Percentiles rank a stretch among this genome's conserved stretches.
These are phyloP conservation scores for Drosophila longiperda DNA, from an alignment of 2,888 invertebrate genomes.

Conservation along the genomic window DNA sequence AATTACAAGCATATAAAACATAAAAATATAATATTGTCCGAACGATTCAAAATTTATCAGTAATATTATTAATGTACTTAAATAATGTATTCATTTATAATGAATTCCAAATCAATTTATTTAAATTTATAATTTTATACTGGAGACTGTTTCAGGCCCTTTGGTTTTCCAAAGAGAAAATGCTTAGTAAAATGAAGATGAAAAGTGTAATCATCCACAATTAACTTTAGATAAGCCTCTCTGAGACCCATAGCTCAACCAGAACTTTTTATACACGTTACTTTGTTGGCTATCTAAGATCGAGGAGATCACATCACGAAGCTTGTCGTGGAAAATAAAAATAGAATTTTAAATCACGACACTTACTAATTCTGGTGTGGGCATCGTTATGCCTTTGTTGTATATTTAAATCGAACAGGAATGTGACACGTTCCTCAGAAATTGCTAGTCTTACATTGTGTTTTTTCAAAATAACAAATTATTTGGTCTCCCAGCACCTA, in stretches of 20 bases:
- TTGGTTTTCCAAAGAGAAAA: not conserved
- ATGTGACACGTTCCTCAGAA: not conserved
- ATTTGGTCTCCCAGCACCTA: not conserved
- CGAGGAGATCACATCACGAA: slow-evolving; percentile 5
- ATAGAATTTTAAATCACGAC: slow-evolving; percentile 21
- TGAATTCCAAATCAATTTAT: not conserved
- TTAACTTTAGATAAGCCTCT: not conserved
- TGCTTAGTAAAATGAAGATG: not conserved
- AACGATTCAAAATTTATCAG: not conserved
- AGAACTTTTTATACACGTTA: not conserved
- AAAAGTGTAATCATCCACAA: slow-evolving; percentile 1
- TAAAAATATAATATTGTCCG: not conserved
- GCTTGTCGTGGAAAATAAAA: not conserved
- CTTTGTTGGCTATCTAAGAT: slow-evolving; percentile 15
- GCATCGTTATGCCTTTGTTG: slow-evolving; percentile 4
- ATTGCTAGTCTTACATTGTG: too few relatives aligned
- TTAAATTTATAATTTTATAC: not conserved
- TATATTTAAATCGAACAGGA: not conserved
- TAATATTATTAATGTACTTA: not conserved
- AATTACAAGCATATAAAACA: slow-evolving; percentile 84
- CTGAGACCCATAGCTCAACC: not conserved
- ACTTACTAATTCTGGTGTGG: slow-evolving; percentile 45
- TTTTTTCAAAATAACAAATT: not conserved
- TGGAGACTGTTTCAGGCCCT: not conserved
- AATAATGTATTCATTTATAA: too few relatives aligned